Evolutionary conservation across 1,140 invertebrate species (phyloP).

Genomic region (Lasaia peninsularis): DNA sequence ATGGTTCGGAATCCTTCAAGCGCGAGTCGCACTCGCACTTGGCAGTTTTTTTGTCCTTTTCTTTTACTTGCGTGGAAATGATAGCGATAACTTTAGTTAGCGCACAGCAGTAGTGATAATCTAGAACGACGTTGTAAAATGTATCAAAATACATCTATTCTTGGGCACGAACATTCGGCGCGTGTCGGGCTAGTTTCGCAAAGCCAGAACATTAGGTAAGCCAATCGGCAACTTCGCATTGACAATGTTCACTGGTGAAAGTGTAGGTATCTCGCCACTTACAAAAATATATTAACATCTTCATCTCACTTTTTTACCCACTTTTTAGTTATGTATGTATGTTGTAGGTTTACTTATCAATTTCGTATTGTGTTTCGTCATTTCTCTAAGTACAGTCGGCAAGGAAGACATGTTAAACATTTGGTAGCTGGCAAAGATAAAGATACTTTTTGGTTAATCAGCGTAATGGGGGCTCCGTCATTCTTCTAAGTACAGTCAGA

Average conservation of each 20-base stretch:
- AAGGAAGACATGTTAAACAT: too few species aligned
- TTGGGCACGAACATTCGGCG: constrained; percentile 38
- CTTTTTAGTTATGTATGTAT: constrained; percentile 19
- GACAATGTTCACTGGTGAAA: constrained; percentile 63
- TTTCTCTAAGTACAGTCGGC: neutral
- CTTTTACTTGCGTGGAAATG: too few species aligned
- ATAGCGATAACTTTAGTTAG: too few species aligned
- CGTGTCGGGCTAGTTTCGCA: constrained; percentile 56
- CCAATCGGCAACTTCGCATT: constrained; percentile 48
- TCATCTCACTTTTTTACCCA: constrained; percentile 21
- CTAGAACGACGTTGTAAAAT: constrained; percentile 6
- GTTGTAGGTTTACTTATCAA: neutral
- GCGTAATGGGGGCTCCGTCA: too few species aligned
- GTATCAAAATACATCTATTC: constrained; percentile 15
- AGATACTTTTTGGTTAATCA: too few species aligned
- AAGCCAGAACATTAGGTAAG: constrained; percentile 59
- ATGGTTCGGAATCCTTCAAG: too few species aligned
- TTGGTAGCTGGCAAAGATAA: too few species aligned
- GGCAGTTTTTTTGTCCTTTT: too few species aligned
- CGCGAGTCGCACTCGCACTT: too few species aligned
- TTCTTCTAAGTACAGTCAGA: too few species aligned
- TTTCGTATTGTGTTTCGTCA: constrained; percentile 4
- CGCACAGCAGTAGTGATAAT: too few species aligned
- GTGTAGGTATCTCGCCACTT: constrained; percentile 35
- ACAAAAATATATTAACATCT: constrained; percentile 31